A percentile compares a stretch with the other conserved stretches of the same genome.
phyloP scores from a whole-genome alignment of 2,888 invertebrate species.

The Drosophila algonquin region DNA sequence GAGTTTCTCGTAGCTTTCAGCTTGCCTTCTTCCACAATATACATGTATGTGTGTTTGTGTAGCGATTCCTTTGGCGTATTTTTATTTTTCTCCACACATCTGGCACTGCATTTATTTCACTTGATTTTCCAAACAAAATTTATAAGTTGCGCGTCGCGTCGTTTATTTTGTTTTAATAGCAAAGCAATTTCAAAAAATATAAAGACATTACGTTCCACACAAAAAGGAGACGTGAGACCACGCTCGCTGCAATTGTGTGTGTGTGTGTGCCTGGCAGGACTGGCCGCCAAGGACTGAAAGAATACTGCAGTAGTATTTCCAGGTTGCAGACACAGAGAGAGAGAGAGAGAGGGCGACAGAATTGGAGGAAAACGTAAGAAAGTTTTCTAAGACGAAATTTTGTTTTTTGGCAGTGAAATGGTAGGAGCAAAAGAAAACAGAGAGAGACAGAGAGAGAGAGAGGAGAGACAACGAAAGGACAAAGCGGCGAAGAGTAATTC shows the following conservation, averaged over 20 bases:
- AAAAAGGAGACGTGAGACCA: not conserved
- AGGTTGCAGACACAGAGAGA: slow-evolving; percentile 13
- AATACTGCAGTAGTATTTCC: slow-evolving; percentile 33
- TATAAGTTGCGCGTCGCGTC: slow-evolving; percentile 59
- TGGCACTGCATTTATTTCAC: slow-evolving; percentile 49
- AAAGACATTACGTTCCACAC: slow-evolving; percentile 38
- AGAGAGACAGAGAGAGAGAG: not conserved
- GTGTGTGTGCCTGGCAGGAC: slow-evolving; percentile 14
- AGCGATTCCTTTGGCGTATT: not conserved
- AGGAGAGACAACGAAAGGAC: not conserved
- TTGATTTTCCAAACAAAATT: slow-evolving; percentile 58
- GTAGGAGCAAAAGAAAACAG: not conserved
- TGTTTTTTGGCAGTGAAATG: slow-evolving; percentile 15
- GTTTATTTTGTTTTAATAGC: slow-evolving; percentile 59
- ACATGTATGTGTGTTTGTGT: too few species aligned
- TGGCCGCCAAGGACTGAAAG: slow-evolving; percentile 46
- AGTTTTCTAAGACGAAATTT: not conserved
- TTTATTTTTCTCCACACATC: not conserved
- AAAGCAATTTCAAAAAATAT: slow-evolving; percentile 47
- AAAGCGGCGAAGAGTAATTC: not conserved
- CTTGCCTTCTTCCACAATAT: not conserved
- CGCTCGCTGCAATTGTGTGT: not conserved
- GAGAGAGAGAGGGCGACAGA: too few species aligned
- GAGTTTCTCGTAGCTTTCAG: not conserved
- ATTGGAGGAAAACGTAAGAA: not conserved